Percentiles rank a stretch among this genome's conserved stretches.
Conservation (phyloP, 1,140 invertebrate genomes). For the Chironomus striatipennis region DNA sequence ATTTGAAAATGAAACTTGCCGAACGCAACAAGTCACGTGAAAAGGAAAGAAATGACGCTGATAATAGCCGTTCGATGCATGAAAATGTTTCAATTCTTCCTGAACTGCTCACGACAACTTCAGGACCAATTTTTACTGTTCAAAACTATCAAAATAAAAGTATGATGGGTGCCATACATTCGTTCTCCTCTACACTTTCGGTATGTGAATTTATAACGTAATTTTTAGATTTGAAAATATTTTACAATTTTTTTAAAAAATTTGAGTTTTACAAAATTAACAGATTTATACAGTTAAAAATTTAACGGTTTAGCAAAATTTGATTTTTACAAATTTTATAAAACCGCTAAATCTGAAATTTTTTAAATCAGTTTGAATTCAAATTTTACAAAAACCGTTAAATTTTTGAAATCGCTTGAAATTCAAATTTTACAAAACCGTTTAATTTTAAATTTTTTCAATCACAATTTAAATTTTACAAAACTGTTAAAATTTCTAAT, state of each 20-base stretch:
- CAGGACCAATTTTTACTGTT: conserved; percentile 37
- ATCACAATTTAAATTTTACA: conserved; percentile 17
- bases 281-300: no score
- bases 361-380: no score
- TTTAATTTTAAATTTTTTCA: no score
- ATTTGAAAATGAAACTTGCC: conserved; percentile 54
- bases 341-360: no score
- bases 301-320: no score
- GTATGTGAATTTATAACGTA: conserved; percentile 26
- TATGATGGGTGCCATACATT: conserved; percentile 38
- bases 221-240: no score
- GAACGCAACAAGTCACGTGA: conserved; percentile 44
- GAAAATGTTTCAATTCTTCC: conserved; percentile 32
- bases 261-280: conserved; percentile 24
- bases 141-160: conserved; percentile 37
- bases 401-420: no score
- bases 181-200: conserved; percentile 37
- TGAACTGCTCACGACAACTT: conserved; percentile 33
- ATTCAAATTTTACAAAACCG: no score
- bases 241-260: conserved; percentile 16
- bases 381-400: no score
- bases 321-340: no score
- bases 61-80: neutral
- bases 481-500: neutral
- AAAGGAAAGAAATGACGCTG: neutral